These are phyloP conservation scores for Centropristis striata DNA, from an alignment of 2,113 vertebrate genomes.

Conservation along the genomic window DNA sequence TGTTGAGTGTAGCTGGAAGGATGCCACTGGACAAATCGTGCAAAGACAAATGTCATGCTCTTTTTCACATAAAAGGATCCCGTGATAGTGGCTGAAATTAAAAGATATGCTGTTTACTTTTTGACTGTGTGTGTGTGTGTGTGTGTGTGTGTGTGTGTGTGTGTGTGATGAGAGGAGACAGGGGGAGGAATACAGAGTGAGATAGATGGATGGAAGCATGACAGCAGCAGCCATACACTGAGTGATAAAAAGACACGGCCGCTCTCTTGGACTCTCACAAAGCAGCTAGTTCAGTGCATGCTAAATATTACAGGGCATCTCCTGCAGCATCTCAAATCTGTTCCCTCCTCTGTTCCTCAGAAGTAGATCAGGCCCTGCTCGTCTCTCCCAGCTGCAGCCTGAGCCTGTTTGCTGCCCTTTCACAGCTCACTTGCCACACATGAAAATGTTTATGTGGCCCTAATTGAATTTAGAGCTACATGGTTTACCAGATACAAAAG, in stretches of 20 bases:
- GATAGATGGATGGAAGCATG: slow-evolving; percentile 39
- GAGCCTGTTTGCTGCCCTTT: slow-evolving; percentile 62
- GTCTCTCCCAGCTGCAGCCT: slow-evolving; percentile 48
- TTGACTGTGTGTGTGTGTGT: background rate
- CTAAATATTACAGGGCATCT: slow-evolving; percentile 58
- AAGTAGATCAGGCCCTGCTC: slow-evolving; percentile 22
- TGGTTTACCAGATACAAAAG: slow-evolving; percentile 70
- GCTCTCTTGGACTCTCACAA: slow-evolving; percentile 31
- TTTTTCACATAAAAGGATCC: slow-evolving; percentile 2
- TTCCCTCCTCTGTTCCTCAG: slow-evolving; percentile 16
- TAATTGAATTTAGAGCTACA: slow-evolving; percentile 78
- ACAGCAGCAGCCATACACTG: slow-evolving; percentile 25
- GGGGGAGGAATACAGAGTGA: background rate
- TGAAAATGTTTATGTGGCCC: slow-evolving; percentile 73
- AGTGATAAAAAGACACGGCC: slow-evolving; percentile 34
- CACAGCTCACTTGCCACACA: slow-evolving; percentile 76
- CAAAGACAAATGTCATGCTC: background rate
- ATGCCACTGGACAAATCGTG: slow-evolving; percentile 3
- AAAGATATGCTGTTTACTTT: slow-evolving; percentile 12
- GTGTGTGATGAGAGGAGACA: slow-evolving; percentile 15
- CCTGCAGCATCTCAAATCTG: slow-evolving; percentile 52
- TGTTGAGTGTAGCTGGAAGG: background rate
- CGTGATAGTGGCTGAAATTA: slow-evolving; percentile 24
- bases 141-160: background rate
- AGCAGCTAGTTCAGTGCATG: slow-evolving; percentile 33